Evolutionary conservation across 1,140 invertebrate species (phyloP).

Genomic region (Scylla paramamosain): DNA sequence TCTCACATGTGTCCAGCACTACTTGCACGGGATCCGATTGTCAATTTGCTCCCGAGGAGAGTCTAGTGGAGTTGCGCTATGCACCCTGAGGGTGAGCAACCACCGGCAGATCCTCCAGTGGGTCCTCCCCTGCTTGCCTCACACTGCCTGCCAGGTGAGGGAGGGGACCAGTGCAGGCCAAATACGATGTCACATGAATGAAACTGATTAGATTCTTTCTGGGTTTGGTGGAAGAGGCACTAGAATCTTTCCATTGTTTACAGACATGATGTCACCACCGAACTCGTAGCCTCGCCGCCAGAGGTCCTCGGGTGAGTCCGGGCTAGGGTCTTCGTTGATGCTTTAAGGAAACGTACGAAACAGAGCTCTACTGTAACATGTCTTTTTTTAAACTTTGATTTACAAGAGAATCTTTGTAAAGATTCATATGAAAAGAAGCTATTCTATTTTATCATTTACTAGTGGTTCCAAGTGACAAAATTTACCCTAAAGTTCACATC

Average conservation of each 20-base stretch:
- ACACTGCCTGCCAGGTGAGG: background rate
- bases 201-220: constrained; percentile 46
- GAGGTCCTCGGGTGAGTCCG: constrained; percentile 53
- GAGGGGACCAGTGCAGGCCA: background rate
- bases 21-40: constrained; percentile 17
- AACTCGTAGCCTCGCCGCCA: constrained; percentile 49
- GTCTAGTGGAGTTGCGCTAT: background rate
- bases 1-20: background rate
- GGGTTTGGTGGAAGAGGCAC: constrained; percentile 64
- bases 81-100: background rate
- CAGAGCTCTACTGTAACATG: constrained; percentile 67
- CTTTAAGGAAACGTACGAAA: constrained; percentile 65
- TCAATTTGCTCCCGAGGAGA: constrained; percentile 4
- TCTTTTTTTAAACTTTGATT: constrained; percentile 73
- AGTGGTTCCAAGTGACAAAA: constrained; percentile 73
- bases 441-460: constrained; percentile 63
- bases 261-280: constrained; percentile 46
- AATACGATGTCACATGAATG: constrained; percentile 41
- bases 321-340: constrained; percentile 70
- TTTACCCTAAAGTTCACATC: constrained; percentile 70
- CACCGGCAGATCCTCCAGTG: background rate
- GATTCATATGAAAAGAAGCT: constrained; percentile 74
- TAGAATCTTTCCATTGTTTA: constrained; percentile 61
- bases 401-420: constrained; percentile 68
- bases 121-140: background rate